These are phyloP conservation scores for Cerastis leucographa DNA, from an alignment of 2,888 invertebrate genomes.

Conservation along the genomic window DNA sequence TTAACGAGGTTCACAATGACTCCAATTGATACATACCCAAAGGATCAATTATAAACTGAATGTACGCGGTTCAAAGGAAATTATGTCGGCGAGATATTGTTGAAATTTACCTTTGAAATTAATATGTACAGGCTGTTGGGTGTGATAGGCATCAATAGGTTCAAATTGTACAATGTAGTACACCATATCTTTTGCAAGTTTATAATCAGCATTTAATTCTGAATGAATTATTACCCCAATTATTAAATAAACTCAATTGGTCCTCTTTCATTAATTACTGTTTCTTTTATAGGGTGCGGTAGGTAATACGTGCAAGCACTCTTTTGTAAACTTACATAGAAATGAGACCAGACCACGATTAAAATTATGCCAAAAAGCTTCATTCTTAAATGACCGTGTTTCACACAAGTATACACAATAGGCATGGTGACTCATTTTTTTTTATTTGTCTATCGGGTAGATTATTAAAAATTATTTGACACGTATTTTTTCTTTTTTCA, in stretches of 20 bases:
- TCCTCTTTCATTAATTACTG: background rate
- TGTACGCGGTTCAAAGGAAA: slow-evolving; percentile 7
- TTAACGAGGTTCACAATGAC: slow-evolving; percentile 69
- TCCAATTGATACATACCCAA: slow-evolving; percentile 61
- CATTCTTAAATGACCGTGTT: slow-evolving; percentile 1
- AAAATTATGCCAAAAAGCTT: slow-evolving; percentile 5
- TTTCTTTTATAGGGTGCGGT: background rate
- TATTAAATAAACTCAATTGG: background rate
- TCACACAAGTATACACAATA: too few species aligned
- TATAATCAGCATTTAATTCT: slow-evolving; percentile 4
- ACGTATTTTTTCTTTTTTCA: too few species aligned
- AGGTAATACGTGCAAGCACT: background rate
- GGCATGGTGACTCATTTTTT: too few species aligned
- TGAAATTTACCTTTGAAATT: slow-evolving; percentile 23
- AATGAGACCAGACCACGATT: background rate
- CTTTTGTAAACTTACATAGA: background rate
- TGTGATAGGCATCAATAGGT: background rate
- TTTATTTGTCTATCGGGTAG: too few species aligned
- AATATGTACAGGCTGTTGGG: slow-evolving; percentile 11
- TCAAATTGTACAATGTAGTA: background rate
- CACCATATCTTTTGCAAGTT: background rate
- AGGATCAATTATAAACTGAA: slow-evolving; percentile 51
- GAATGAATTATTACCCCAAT: background rate
- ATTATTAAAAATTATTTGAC: too few species aligned
- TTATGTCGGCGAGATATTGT: slow-evolving; percentile 22